phyloP scores from a whole-genome alignment of 2,113 vertebrate genomes.

The Cephalopterus ornatus region DNA sequence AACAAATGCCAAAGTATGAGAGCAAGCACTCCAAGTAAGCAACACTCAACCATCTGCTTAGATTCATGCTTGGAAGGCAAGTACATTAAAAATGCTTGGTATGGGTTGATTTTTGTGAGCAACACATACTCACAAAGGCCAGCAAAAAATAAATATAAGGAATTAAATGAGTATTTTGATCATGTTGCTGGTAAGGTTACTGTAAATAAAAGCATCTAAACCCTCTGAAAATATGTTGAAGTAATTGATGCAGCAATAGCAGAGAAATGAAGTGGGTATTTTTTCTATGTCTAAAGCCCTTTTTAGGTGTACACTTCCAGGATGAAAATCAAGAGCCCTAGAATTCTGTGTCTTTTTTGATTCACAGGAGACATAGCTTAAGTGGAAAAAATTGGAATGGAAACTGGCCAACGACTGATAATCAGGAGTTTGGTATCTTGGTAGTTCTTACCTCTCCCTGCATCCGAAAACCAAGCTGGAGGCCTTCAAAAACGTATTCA shows the following conservation, averaged over 20 bases:
- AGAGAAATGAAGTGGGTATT: background rate
- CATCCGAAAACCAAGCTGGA: background rate
- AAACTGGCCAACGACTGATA: background rate
- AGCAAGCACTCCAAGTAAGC: background rate
- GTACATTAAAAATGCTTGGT: background rate
- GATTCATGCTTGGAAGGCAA: background rate
- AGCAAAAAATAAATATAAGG: background rate
- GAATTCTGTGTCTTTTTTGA: background rate
- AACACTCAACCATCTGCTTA: background rate
- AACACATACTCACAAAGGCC: background rate
- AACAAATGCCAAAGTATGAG: background rate
- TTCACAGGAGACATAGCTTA: background rate
- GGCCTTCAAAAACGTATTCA: background rate
- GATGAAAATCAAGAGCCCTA: background rate
- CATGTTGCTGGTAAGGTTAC: background rate
- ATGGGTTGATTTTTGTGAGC: background rate
- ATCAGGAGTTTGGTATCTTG: background rate
- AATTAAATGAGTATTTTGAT: background rate
- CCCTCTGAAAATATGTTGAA: background rate
- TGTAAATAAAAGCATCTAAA: background rate
- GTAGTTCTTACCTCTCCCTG: background rate
- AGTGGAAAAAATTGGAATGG: background rate
- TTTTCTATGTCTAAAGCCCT: background rate
- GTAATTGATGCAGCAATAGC: background rate
- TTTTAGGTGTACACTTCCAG: background rate